A percentile compares a stretch with the other conserved stretches of the same genome.
These are phyloP conservation scores for Acipenser ruthenus DNA, from an alignment of 2,797 vertebrate species.

Conservation along the genomic window DNA sequence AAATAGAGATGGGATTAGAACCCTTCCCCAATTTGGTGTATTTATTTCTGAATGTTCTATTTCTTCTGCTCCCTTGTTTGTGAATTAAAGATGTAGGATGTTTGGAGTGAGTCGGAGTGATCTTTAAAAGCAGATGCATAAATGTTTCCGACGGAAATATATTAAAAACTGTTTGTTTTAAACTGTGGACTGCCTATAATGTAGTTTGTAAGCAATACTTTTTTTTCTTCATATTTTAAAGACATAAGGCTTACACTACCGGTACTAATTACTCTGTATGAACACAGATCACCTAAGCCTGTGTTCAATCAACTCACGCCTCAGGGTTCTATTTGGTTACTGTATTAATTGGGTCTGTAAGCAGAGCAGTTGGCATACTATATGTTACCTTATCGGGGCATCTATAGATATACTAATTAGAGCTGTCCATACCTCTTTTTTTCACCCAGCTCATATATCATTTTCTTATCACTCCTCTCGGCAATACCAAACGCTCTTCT, in stretches of 20 bases:
- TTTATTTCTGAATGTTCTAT: too few relatives aligned
- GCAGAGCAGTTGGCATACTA: slow-evolving; percentile 30
- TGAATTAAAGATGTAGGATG: too few relatives aligned
- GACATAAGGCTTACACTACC: too few relatives aligned
- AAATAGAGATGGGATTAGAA: not conserved
- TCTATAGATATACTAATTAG: slow-evolving; percentile 37
- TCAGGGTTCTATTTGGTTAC: slow-evolving; percentile 1
- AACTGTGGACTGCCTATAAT: too few relatives aligned
- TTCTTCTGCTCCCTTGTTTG: too few relatives aligned
- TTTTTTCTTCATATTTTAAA: too few relatives aligned
- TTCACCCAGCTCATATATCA: slow-evolving; percentile 31
- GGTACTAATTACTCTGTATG: not conserved
- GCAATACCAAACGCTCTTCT: slow-evolving; percentile 35
- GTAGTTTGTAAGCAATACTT: too few relatives aligned
- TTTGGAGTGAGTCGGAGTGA: too few relatives aligned
- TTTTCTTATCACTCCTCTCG: slow-evolving; percentile 41
- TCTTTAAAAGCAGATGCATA: too few relatives aligned
- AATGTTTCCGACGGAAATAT: too few relatives aligned
- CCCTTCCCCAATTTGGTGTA: slow-evolving; percentile 14
- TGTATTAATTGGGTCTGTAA: slow-evolving; percentile 34
- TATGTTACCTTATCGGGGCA: slow-evolving; percentile 34
- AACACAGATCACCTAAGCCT: slow-evolving; percentile 7
- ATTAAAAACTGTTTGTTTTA: too few relatives aligned
- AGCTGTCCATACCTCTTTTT: slow-evolving; percentile 36
- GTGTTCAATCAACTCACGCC: slow-evolving; percentile 6